phyloP scores from a whole-genome alignment of 2,797 vertebrate genomes.

The Gobio occitaniae region DNA sequence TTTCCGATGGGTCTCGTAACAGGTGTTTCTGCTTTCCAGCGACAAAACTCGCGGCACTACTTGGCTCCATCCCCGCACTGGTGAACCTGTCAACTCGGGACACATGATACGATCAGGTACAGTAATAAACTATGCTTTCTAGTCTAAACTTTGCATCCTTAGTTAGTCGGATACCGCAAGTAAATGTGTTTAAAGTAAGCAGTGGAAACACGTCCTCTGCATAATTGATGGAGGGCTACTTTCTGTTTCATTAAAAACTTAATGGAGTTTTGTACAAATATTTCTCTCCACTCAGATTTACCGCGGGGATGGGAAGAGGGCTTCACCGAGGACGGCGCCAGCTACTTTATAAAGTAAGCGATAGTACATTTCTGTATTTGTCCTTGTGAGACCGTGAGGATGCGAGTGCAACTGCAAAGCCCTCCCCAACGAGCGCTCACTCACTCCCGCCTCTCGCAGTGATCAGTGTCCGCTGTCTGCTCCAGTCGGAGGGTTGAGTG shows the following conservation, averaged over 20 bases:
- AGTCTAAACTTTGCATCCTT: constrained; percentile 29
- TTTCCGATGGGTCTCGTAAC: constrained; percentile 76
- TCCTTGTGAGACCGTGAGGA: constrained; percentile 33
- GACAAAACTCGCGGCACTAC: constrained; percentile 88
- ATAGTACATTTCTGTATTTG: constrained; percentile 1
- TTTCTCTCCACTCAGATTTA: constrained; percentile 80
- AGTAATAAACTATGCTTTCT: background rate
- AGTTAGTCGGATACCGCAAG: background rate
- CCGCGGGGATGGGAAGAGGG: constrained; percentile 98
- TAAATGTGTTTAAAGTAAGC: constrained; percentile 19
- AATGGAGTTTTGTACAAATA: constrained; percentile 11
- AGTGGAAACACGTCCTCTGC: constrained; percentile 34
- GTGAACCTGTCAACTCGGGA: constrained; percentile 96
- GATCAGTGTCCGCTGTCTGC: constrained; percentile 1
- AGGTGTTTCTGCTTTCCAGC: constrained; percentile 89
- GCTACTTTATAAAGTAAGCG: constrained; percentile 99
- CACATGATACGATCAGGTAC: constrained; percentile 98
- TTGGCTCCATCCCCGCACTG: constrained; percentile 95
- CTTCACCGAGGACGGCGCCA: constrained; percentile 96
- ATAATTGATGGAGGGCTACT: constrained; percentile 29
- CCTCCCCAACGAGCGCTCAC: constrained; percentile 30
- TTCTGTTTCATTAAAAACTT: constrained; percentile 41
- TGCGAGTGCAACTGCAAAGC: constrained; percentile 49
- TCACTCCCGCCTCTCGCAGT: constrained; percentile 24
- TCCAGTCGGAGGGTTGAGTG: background rate